A percentile compares a stretch with the other conserved stretches of the same genome.
Evolutionary conservation across 2,797 vertebrate genomes (phyloP).

Genomic region (Catharus ustulatus): DNA sequence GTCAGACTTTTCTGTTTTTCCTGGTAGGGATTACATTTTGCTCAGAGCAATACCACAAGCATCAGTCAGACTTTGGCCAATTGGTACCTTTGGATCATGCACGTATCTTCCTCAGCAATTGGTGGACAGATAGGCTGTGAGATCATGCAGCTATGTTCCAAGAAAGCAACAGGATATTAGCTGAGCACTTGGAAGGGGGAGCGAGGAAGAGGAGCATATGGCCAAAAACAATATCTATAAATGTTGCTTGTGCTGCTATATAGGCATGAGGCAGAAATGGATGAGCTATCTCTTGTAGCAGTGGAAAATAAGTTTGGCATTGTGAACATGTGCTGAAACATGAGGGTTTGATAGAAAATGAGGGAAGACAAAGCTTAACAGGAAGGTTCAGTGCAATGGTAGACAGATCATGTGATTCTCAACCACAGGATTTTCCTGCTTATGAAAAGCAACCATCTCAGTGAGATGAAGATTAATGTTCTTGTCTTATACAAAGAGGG

Average conservation of each 20-base stretch:
- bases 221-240: constrained; percentile 49
- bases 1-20: neutral
- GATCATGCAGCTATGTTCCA: constrained; percentile 52
- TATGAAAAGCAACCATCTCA: neutral
- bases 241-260: neutral
- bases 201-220: constrained; percentile 49
- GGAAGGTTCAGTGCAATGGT: neutral
- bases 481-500: neutral
- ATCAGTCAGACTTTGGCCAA: constrained; percentile 33
- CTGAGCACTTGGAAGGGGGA: constrained; percentile 15
- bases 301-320: neutral
- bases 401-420: neutral
- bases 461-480: neutral
- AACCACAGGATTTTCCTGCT: neutral
- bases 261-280: neutral
- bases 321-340: neutral
- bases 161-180: constrained; percentile 61
- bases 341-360: neutral
- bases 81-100: constrained; percentile 27
- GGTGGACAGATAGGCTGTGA: constrained; percentile 50
- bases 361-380: neutral
- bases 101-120: neutral
- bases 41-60: constrained; percentile 3
- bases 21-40: constrained; percentile 17
- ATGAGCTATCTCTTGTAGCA: neutral